phyloP scores from a whole-genome alignment of 2,888 invertebrate genomes.

The Hylaea fasciaria region DNA sequence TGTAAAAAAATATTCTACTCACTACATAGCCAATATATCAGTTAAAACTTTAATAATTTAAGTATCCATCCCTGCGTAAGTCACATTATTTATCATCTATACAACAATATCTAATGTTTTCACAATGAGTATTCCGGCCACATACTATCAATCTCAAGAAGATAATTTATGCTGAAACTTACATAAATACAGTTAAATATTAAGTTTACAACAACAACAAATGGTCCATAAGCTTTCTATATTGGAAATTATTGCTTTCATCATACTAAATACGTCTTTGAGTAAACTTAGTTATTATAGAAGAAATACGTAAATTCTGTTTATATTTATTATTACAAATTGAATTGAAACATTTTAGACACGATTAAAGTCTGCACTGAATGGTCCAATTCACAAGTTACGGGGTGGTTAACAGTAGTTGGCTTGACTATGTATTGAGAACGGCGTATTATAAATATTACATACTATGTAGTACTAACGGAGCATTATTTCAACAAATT shows the following conservation, averaged over 20 bases:
- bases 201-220: constrained; percentile 71
- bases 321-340: constrained; percentile 46
- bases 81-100: constrained; percentile 85
- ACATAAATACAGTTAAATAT: constrained; percentile 61
- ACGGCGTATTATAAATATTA: not conserved
- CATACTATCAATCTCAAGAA: constrained; percentile 67
- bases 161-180: constrained; percentile 84
- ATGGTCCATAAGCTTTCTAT: constrained; percentile 79
- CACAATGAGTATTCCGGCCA: constrained; percentile 82
- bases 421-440: not conserved
- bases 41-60: constrained; percentile 86
- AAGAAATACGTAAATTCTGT: constrained; percentile 49
- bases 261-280: constrained; percentile 55
- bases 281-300: constrained; percentile 45
- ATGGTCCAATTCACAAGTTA: constrained; percentile 21
- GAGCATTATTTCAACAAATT: not conserved
- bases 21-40: constrained; percentile 88
- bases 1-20: constrained; percentile 89
- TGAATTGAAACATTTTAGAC: constrained; percentile 50
- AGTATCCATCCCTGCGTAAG: constrained; percentile 86
- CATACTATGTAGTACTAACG: not conserved
- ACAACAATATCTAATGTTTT: constrained; percentile 82
- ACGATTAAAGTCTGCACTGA: constrained; percentile 33
- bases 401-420: not conserved
- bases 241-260: constrained; percentile 69